A percentile compares a stretch with the other conserved stretches of the same genome.
Evolutionary conservation across 2,113 vertebrate species (phyloP).

Genomic region (Saccopteryx bilineata): DNA sequence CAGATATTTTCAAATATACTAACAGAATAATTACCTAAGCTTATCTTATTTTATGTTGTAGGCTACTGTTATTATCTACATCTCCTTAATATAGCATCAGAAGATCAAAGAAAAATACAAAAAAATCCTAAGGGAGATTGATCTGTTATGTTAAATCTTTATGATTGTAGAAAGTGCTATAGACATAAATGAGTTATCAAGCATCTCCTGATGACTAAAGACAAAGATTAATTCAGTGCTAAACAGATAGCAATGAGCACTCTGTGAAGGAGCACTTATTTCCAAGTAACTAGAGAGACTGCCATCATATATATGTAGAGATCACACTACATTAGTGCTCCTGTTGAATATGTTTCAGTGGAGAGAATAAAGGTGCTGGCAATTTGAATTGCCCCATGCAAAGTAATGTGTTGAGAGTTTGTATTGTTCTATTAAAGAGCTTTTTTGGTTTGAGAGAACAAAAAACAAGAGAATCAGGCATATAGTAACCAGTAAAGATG

Average conservation of each 20-base stretch:
- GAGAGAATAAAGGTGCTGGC: not conserved
- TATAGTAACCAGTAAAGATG: not conserved
- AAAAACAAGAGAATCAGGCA: not conserved
- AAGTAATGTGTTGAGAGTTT: not conserved
- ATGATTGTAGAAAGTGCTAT: slow-evolving; percentile 32
- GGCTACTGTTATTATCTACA: not conserved
- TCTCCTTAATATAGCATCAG: not conserved
- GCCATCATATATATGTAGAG: not conserved
- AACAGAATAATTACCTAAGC: slow-evolving; percentile 25
- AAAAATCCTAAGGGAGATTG: slow-evolving; percentile 35
- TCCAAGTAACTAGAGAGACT: slow-evolving; percentile 25
- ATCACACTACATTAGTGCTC: not conserved
- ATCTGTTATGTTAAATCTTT: slow-evolving; percentile 37
- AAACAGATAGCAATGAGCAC: slow-evolving; percentile 7
- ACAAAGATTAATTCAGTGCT: slow-evolving; percentile 23
- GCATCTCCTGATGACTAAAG: slow-evolving; percentile 41
- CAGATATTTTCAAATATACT: slow-evolving; percentile 16
- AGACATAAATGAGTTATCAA: slow-evolving; percentile 55
- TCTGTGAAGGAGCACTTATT: slow-evolving; percentile 12
- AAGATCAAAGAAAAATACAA: not conserved
- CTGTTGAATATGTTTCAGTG: not conserved
- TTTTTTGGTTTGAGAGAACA: not conserved
- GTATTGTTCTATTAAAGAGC: not conserved
- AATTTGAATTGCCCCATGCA: not conserved
- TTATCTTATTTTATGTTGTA: slow-evolving; percentile 33